Conservation (phyloP, 2,888 invertebrate genomes). For the Apodemia duryi region DNA sequence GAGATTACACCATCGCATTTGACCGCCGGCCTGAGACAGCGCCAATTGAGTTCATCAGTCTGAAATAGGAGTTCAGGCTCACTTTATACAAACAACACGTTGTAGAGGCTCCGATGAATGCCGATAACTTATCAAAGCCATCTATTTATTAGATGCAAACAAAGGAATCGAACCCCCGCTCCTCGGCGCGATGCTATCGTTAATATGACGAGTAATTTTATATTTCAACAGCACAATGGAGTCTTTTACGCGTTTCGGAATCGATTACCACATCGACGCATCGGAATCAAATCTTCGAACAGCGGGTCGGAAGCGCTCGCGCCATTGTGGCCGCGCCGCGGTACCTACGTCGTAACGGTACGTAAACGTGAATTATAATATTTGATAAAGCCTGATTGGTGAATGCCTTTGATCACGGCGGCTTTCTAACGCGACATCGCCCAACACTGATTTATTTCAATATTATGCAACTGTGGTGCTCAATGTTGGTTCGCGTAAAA, state of each 20-base stretch:
- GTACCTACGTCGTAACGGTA: background rate
- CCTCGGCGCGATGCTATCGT: conserved; percentile 32
- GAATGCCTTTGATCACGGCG: background rate
- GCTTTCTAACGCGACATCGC: too few species aligned
- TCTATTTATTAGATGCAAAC: conserved; percentile 40
- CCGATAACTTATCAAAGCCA: conserved; percentile 31
- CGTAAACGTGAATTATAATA: background rate
- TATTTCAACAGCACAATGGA: conserved; percentile 36
- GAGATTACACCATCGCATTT: too few species aligned
- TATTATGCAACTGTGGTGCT: too few species aligned
- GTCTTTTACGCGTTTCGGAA: conserved; percentile 34
- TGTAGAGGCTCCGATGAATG: conserved; percentile 13
- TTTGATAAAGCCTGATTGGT: background rate
- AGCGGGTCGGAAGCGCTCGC: conserved; percentile 20
- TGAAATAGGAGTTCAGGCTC: background rate
- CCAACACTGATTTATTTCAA: too few species aligned
- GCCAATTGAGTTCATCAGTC: background rate
- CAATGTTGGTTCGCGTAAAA: too few species aligned
- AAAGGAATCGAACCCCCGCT: conserved; percentile 32
- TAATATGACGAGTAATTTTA: conserved; percentile 38
- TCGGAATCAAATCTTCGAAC: conserved; percentile 27
- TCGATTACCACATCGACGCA: conserved; percentile 35
- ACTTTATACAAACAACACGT: conserved; percentile 3
- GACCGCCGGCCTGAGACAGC: too few species aligned
- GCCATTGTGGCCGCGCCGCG: conserved; percentile 3